A percentile compares a stretch with the other conserved stretches of the same genome.
These are phyloP conservation scores for Cherax destructor DNA, from an alignment of 1,140 invertebrate genomes.

Conservation along the genomic window DNA sequence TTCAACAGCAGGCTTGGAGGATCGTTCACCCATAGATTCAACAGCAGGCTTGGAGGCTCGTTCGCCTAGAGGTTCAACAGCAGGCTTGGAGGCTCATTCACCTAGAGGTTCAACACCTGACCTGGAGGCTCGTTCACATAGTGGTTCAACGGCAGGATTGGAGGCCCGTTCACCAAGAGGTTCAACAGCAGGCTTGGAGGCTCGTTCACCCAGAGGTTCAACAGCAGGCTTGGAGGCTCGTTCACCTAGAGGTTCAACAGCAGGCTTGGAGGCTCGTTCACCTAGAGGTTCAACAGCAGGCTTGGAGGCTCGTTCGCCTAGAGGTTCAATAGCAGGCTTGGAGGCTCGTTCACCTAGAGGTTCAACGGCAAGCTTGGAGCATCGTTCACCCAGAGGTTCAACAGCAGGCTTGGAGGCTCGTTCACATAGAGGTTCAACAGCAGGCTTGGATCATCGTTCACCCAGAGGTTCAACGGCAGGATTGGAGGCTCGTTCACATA, in stretches of 20 bases:
- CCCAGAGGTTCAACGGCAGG: neutral
- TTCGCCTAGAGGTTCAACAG: conserved; percentile 24
- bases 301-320: neutral
- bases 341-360: neutral
- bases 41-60: conserved; percentile 15
- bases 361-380: neutral
- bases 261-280: neutral
- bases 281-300: neutral
- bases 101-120: neutral
- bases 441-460: conserved; percentile 13
- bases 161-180: conserved; percentile 25
- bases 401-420: conserved; percentile 20
- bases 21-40: conserved; percentile 13
- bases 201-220: conserved; percentile 18
- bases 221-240: neutral
- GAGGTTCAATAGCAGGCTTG: neutral
- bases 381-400: conserved; percentile 18
- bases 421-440: conserved; percentile 25
- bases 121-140: conserved; percentile 19
- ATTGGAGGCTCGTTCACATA: neutral
- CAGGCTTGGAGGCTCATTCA: conserved; percentile 19
- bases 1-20: neutral
- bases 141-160: conserved; percentile 16
- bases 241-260: conserved; percentile 12
- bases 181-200: conserved; percentile 7